Evolutionary conservation across 1,140 invertebrate genomes (phyloP), one percentile per base, ranked within the genome.

Genomic region (Hyphantria cunea): DNA sequence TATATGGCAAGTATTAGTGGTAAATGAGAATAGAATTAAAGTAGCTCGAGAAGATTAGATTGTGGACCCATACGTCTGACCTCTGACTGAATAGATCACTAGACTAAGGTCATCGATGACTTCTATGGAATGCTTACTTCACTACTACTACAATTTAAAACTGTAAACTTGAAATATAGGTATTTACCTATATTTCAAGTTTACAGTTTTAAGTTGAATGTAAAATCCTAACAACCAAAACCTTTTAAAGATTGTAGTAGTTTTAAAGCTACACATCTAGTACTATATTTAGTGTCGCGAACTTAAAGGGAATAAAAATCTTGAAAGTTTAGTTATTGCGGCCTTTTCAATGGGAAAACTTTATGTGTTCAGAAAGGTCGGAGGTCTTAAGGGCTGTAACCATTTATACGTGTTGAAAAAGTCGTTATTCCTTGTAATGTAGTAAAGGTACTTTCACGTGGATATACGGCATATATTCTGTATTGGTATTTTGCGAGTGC

Each of bases 311-410:
- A 42, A 42, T 53, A 42, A 42, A 53, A 53, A 12, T 10, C 51
- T 32, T 42, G 39, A 53, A 25, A 37, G 0, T 37, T 34, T 8
- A 31, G 11, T n/a, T 11, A 34, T 53, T 53, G 50, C 25, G 37
- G 15, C 37, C 17, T 31, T 53, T 34, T 8, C n/a, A 14, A 37
- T 8, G 13, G 32, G 14, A 52, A 52, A 37, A 52, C 50, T 52
- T 52, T 52, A 49, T 49, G 12, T 12, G 15, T 17, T 32, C 12
- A n/a, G 50, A 39, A 52, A 52, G 34, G 50, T 17, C 47, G 31
- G 31, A 31, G 50, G 50, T 37, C 50, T 52, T 52, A 52, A 37
- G 7, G 15, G 33, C 50, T 15, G 13, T 14, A 52, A 39, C 50
- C 14, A 52, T 34, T 52, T 37, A 52, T 39, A 37, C 50, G 33